These are phyloP conservation scores for Zosterops pallidus DNA, from an alignment of 2,113 vertebrate species.

Conservation along the genomic window DNA sequence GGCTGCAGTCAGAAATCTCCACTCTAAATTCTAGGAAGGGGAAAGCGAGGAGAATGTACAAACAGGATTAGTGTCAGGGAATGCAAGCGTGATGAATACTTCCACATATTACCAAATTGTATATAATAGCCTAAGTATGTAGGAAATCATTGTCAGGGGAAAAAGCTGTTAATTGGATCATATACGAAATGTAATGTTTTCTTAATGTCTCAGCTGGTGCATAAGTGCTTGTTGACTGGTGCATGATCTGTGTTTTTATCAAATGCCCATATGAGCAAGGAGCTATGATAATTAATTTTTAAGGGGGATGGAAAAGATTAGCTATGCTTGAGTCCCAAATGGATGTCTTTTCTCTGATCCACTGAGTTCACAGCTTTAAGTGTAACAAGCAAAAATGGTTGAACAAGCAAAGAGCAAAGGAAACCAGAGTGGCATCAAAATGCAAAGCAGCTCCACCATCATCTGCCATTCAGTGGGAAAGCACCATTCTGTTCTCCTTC, in stretches of 20 bases:
- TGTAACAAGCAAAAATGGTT: neutral
- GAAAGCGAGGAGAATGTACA: constrained; percentile 48
- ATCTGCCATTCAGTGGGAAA: neutral
- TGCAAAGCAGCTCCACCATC: neutral
- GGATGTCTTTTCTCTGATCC: neutral
- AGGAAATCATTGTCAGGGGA: neutral
- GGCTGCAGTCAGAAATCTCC: neutral
- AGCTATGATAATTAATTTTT: constrained; percentile 44
- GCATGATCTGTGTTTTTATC: neutral
- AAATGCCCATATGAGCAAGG: neutral
- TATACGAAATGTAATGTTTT: neutral
- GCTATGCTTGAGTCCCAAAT: neutral
- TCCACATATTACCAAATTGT: constrained; percentile 12
- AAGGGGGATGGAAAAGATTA: constrained; percentile 11
- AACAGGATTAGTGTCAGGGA: constrained; percentile 51
- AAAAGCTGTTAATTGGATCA: constrained; percentile 53
- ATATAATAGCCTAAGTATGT: constrained; percentile 13
- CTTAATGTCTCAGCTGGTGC: constrained; percentile 15
- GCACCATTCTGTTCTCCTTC: neutral
- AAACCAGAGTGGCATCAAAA: neutral
- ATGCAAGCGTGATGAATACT: constrained; percentile 18
- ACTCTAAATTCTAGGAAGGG: neutral
- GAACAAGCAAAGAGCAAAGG: neutral
- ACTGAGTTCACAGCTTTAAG: neutral
- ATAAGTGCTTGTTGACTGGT: neutral